Evolutionary conservation across 2,888 invertebrate genomes (phyloP).

Genomic region (Coenonympha glycerion): DNA sequence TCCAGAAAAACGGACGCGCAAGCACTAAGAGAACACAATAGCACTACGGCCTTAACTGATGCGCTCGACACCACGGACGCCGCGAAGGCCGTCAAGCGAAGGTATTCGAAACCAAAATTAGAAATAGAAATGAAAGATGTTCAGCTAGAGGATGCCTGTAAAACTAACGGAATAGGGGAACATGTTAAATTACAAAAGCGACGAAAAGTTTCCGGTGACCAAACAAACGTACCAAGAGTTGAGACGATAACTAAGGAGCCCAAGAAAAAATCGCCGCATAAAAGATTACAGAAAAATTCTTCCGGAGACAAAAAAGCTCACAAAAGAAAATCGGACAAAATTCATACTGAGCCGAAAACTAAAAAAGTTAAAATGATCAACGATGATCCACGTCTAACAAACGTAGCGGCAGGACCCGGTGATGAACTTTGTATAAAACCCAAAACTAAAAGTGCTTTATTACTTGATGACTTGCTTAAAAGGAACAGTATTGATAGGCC

Average conservation of each 20-base stretch:
- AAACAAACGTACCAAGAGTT: conserved; percentile 42
- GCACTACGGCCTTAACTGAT: conserved; percentile 42
- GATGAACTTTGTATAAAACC: conserved; percentile 47
- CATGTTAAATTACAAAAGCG: conserved; percentile 72
- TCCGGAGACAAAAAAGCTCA: conserved; percentile 57
- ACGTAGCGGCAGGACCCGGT: conserved; percentile 39
- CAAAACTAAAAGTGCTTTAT: conserved; percentile 65
- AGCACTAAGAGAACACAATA: conserved; percentile 63
- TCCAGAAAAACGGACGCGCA: conserved; percentile 62
- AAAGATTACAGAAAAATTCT: conserved; percentile 47
- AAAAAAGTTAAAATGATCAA: conserved; percentile 52
- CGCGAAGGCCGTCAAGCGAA: conserved; percentile 58
- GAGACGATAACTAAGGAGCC: conserved; percentile 53
- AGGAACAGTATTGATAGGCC: conserved; percentile 76
- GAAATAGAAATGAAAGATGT: conserved; percentile 71
- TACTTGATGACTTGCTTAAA: conserved; percentile 74
- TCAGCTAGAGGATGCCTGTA: conserved; percentile 62
- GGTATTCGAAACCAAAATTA: conserved; percentile 65
- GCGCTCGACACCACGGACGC: conserved; percentile 42
- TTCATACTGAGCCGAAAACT: conserved; percentile 39
- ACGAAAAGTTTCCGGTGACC: conserved; percentile 69
- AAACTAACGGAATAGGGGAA: conserved; percentile 71
- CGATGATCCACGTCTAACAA: conserved; percentile 50
- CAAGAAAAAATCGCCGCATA: conserved; percentile 48
- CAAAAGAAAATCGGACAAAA: conserved; percentile 62